Conservation (phyloP, 1,140 invertebrate species). For the Stegodyphus dumicola region DNA sequence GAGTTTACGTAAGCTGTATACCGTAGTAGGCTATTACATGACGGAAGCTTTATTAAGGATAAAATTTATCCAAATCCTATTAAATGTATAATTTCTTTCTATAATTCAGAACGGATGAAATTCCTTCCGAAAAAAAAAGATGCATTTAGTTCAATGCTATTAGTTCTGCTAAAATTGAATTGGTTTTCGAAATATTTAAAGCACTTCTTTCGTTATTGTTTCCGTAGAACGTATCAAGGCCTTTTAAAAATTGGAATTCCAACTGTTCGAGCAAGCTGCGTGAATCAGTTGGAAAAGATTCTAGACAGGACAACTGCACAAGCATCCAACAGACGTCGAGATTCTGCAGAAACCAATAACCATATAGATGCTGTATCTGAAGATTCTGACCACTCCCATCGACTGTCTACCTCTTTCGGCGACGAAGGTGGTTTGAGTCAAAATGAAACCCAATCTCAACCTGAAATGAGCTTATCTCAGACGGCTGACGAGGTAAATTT, state of each 20-base stretch:
- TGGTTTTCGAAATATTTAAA: neutral
- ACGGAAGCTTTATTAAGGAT: too few relatives aligned
- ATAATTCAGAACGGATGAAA: too few relatives aligned
- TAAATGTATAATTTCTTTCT: too few relatives aligned
- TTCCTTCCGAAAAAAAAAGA: too few relatives aligned
- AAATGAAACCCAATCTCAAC: too few relatives aligned
- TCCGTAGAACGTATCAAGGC: neutral
- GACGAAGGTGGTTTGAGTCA: neutral
- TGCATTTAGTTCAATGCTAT: too few relatives aligned
- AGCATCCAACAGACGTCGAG: neutral
- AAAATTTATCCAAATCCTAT: too few relatives aligned
- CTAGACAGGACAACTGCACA: neutral
- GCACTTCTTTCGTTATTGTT: neutral
- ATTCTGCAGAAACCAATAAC: neutral
- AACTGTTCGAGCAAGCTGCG: neutral
- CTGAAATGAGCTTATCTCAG: too few relatives aligned
- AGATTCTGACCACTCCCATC: neutral
- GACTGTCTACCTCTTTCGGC: neutral
- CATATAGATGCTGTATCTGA: neutral
- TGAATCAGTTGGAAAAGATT: neutral
- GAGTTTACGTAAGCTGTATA: too few relatives aligned
- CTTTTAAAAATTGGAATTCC: neutral
- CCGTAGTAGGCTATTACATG: too few relatives aligned
- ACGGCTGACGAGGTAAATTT: too few relatives aligned
- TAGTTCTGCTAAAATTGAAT: too few relatives aligned